Conservation (phyloP, 2,888 invertebrate genomes). For the Coelopa pilipes region DNA sequence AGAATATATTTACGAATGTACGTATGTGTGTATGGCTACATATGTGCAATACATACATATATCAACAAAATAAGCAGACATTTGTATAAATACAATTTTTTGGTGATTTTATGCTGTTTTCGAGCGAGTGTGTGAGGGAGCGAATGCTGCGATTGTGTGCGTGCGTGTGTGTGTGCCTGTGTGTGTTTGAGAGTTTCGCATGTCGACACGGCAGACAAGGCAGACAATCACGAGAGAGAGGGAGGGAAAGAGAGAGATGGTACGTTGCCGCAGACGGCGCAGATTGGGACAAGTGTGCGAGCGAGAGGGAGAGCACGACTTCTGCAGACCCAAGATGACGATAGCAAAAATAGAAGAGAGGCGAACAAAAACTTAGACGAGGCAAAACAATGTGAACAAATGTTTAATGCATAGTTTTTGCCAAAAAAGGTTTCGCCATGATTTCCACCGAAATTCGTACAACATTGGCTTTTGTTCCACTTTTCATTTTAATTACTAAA, state of each 20-base stretch:
- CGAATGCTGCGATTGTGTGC: not conserved
- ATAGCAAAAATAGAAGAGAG: slow-evolving; percentile 38
- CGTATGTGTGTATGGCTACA: not conserved
- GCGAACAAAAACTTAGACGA: slow-evolving; percentile 2
- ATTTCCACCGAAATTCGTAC: not conserved
- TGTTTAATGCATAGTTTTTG: too few relatives aligned
- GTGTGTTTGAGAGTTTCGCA: not conserved
- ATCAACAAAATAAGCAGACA: not conserved
- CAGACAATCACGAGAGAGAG: too few relatives aligned
- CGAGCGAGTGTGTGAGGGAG: not conserved
- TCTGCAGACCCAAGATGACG: slow-evolving; percentile 31
- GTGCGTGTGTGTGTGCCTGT: not conserved
- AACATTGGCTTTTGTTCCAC: not conserved
- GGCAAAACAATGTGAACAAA: not conserved
- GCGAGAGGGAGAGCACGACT: too few relatives aligned
- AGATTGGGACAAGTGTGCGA: slow-evolving; percentile 18
- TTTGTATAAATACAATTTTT: slow-evolving; percentile 15
- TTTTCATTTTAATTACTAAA: too few relatives aligned
- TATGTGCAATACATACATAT: not conserved
- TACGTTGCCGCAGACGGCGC: slow-evolving; percentile 18
- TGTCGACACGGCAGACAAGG: too few relatives aligned
- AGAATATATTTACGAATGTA: not conserved
- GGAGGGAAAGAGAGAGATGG: not conserved
- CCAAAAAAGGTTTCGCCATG: slow-evolving; percentile 3
- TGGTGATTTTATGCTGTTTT: slow-evolving; percentile 20